Evolutionary conservation across 1,140 invertebrate genomes (phyloP).

Genomic region (Heliconius hermathena): DNA sequence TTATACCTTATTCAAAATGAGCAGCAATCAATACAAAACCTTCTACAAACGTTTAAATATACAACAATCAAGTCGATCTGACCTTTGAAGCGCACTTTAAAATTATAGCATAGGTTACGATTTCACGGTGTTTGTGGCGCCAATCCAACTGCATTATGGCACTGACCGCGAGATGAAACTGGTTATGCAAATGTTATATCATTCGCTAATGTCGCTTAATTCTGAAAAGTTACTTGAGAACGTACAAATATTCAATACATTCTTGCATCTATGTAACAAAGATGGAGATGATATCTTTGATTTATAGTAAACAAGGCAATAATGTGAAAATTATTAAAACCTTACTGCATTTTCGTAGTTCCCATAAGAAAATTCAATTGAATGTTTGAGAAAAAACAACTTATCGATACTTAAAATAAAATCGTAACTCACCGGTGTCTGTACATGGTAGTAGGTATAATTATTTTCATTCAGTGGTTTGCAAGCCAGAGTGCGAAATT

Average conservation of each 20-base stretch:
- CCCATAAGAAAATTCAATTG: no score
- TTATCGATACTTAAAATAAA: no score
- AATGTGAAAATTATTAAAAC: no score
- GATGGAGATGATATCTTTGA: background rate
- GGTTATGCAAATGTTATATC: constrained; percentile 47
- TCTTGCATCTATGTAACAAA: background rate
- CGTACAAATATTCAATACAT: background rate
- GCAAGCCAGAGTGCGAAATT: background rate
- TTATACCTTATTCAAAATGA: background rate
- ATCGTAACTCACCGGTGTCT: no score
- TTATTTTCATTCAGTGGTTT: background rate
- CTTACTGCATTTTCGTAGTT: no score
- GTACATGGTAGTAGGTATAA: background rate
- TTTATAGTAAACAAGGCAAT: background rate
- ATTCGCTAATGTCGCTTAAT: constrained; percentile 26
- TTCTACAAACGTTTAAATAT: constrained; percentile 20
- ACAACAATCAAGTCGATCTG: constrained; percentile 12
- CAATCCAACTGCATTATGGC: constrained; percentile 38
- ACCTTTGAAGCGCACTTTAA: constrained; percentile 28
- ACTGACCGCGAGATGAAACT: constrained; percentile 40
- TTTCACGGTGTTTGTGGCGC: constrained; percentile 36
- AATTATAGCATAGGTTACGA: constrained; percentile 28
- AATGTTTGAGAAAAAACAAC: no score
- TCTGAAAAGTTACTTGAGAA: background rate
- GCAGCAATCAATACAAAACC: constrained; percentile 7